Conservation (phyloP, 1,140 invertebrate genomes). For the Drosophila sulfurigaster region DNA sequence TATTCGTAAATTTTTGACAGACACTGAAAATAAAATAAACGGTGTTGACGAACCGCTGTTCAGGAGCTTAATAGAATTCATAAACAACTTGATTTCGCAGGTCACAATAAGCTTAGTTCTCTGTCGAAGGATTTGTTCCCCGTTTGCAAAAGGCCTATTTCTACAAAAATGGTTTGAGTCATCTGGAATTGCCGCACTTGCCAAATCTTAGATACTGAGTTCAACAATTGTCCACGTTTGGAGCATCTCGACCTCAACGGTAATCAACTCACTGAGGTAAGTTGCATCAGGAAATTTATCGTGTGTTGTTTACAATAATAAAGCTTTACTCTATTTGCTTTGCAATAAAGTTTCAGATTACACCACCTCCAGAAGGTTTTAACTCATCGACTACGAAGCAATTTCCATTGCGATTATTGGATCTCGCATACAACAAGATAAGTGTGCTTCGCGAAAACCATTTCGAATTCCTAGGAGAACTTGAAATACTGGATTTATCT, state of each 20-base stretch:
- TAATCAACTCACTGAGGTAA: constrained; percentile 66
- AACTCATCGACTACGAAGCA: constrained; percentile 27
- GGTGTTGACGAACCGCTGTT: too few species aligned
- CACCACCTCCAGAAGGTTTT: constrained; percentile 63
- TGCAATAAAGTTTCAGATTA: too few species aligned
- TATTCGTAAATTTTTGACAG: too few species aligned
- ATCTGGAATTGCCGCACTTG: constrained; percentile 56
- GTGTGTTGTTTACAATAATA: too few species aligned
- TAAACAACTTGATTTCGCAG: constrained; percentile 32
- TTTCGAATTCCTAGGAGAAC: constrained; percentile 52
- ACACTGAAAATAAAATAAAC: too few species aligned
- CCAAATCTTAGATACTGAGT: constrained; percentile 52
- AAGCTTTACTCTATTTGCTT: too few species aligned
- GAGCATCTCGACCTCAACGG: constrained; percentile 55
- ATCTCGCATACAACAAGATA: constrained; percentile 67
- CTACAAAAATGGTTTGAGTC: constrained; percentile 62
- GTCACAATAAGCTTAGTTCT: constrained; percentile 59
- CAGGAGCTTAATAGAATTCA: too few species aligned
- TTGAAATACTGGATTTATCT: constrained; percentile 69
- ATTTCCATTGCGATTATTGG: constrained; percentile 54
- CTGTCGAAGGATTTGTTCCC: constrained; percentile 50
- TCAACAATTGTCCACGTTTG: constrained; percentile 55
- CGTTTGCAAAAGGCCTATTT: constrained; percentile 73
- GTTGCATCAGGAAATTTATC: constrained; percentile 9
- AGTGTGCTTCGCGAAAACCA: constrained; percentile 53